Evolutionary conservation across 2,888 invertebrate genomes (phyloP), one percentile per base, ranked within the genome.

Genomic region (Nymphalis polychloros): DNA sequence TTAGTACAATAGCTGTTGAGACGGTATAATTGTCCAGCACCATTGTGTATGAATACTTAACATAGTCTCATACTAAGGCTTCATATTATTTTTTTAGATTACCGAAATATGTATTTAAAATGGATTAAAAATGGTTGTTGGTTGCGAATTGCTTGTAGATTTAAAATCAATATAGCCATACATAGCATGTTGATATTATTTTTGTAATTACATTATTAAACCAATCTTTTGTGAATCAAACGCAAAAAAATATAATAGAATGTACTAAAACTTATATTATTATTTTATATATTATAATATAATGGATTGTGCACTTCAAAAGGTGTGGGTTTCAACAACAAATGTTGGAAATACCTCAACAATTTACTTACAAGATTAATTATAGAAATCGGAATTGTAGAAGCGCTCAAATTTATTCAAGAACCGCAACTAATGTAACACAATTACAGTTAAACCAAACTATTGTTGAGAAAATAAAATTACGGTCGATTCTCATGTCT

Each of bases 361-460:
- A 27, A 59, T 63, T 59, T 47, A 48, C 49, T 53, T 63, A 53
- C 61, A 59, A 66, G 66, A 69, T 59, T 66, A 63, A 68, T 72
- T 66, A 55, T 60, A 49, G 55, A 53, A 65, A 67, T 63, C 53
- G 53, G 35, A 71, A 62, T 68, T 48, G 46, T 61, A 49, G 64
- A 67, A 65, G 67, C 67, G 63, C 63, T 67, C 68, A 72, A 73
- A 72, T 70, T 67, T 68, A 68, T 73, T 62, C 69, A 57, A 61
- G 60, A 64, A 70, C 75, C 75, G 66, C 75, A 76, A 76, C 72
- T 72, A 73, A 76, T 76, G 73, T 69, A 70, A 68, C 67, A 68
- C 73, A 63, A 62, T 68, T 65, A 55, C 35, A 72, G 68, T 59
- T 62, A 64, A 64, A 73, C 69, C 63, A 55, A 53, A 31, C 61